phyloP scores from a whole-genome alignment of 2,113 vertebrate species.

The Rhinichthys klamathensis region DNA sequence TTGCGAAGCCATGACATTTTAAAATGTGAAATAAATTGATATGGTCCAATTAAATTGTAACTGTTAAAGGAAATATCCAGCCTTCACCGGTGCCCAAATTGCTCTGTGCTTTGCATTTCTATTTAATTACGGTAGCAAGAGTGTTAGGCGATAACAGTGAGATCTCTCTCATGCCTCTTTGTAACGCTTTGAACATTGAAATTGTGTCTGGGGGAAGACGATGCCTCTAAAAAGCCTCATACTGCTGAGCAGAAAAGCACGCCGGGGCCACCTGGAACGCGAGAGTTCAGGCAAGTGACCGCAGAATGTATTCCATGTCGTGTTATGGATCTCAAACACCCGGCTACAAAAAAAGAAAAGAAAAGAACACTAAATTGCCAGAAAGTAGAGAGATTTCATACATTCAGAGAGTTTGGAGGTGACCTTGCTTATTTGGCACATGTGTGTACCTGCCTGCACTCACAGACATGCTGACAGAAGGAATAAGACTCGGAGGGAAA shows the following conservation, averaged over 20 bases:
- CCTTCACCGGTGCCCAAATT: conserved; percentile 70
- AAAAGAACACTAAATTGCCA: conserved; percentile 36
- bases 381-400: conserved; percentile 48
- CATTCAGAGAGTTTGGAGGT: conserved; percentile 39
- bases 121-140: conserved; percentile 76
- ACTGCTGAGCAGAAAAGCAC: conserved; percentile 60
- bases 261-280: conserved; percentile 53
- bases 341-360: not conserved
- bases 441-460: conserved; percentile 41
- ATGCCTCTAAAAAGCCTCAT: conserved; percentile 58
- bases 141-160: conserved; percentile 76
- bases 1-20: conserved; percentile 77
- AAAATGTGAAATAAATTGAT: conserved; percentile 81
- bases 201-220: conserved; percentile 63
- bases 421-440: conserved; percentile 38
- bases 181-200: conserved; percentile 65
- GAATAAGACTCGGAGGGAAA: conserved; percentile 15
- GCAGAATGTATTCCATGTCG: conserved; percentile 49
- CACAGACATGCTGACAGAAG: conserved; percentile 32
- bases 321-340: conserved; percentile 58
- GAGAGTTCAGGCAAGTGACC: conserved; percentile 51
- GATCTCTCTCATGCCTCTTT: conserved; percentile 67
- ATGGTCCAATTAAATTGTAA: conserved; percentile 77
- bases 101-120: conserved; percentile 73
- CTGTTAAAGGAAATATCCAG: conserved; percentile 60